phyloP scores from a whole-genome alignment of 2,113 vertebrate genomes.

The Chinchilla lanigera region DNA sequence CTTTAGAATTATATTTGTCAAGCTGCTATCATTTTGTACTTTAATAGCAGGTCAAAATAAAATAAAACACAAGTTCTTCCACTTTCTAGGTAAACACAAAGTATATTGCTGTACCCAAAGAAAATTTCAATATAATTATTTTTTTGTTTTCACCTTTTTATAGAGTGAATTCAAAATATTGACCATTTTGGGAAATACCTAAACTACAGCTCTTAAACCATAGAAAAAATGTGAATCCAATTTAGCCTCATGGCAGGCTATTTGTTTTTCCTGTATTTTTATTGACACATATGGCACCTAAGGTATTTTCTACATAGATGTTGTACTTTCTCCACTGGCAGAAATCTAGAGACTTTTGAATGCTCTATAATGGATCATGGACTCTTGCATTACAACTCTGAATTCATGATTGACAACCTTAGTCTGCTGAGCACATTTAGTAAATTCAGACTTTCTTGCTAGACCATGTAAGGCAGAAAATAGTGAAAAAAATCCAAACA shows the following conservation, averaged over 20 bases:
- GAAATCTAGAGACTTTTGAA: neutral
- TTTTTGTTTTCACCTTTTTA: neutral
- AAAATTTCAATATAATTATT: neutral
- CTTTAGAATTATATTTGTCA: neutral
- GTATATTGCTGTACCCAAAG: neutral
- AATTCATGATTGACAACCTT: neutral
- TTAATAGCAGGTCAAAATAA: slow-evolving; percentile 49
- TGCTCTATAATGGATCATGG: neutral
- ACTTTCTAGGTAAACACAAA: slow-evolving; percentile 1
- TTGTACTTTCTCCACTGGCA: neutral
- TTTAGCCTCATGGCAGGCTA: neutral
- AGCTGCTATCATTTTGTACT: neutral
- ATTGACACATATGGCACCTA: neutral
- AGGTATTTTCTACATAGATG: neutral
- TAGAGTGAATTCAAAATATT: neutral
- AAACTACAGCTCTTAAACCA: neutral
- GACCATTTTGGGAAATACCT: neutral
- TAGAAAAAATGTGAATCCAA: neutral
- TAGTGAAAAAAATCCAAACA: neutral
- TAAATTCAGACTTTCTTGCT: neutral
- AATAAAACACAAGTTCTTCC: neutral
- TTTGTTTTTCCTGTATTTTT: neutral
- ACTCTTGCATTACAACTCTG: neutral
- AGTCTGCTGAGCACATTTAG: neutral
- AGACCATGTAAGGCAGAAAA: neutral